phyloP scores from a whole-genome alignment of 2,888 invertebrate species.

The Dendrolimus pini region DNA sequence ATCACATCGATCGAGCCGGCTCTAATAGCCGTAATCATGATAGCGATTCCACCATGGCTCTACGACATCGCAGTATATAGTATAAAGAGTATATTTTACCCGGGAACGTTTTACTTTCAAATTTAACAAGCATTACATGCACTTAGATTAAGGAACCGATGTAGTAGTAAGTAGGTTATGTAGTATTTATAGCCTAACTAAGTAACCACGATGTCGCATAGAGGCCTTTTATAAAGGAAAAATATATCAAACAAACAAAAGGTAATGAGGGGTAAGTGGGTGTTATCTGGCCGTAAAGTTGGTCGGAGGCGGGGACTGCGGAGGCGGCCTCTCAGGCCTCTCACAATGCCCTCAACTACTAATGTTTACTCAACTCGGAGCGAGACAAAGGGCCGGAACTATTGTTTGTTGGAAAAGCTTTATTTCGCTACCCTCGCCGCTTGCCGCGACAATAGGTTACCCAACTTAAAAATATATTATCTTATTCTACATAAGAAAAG shows the following conservation, averaged over 20 bases:
- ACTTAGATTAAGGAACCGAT: too few species aligned
- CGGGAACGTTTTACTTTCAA: too few species aligned
- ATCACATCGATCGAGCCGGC: too few species aligned
- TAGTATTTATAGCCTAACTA: neutral
- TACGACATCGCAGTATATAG: too few species aligned
- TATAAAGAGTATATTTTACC: too few species aligned
- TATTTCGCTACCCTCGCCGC: constrained; percentile 71
- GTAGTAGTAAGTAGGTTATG: neutral
- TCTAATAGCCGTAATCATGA: too few species aligned
- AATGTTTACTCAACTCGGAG: constrained; percentile 71
- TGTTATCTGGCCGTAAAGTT: constrained; percentile 63
- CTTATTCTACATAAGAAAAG: constrained; percentile 42
- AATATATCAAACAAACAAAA: constrained; percentile 61
- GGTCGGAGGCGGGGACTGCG: constrained; percentile 30
- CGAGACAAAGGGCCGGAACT: constrained; percentile 75
- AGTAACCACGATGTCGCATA: constrained; percentile 5
- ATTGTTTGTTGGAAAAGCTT: constrained; percentile 76
- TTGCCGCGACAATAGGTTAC: constrained; percentile 71
- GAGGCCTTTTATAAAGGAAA: constrained; percentile 30
- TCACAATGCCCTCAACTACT: constrained; percentile 67
- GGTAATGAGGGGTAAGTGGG: constrained; percentile 57
- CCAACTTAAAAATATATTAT: constrained; percentile 75
- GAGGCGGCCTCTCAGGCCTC: constrained; percentile 18
- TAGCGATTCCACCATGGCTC: too few species aligned
- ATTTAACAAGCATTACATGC: too few species aligned